phyloP scores from a whole-genome alignment of 64 coral and sea anemone species.

The Astreopora myriophthalma region DNA sequence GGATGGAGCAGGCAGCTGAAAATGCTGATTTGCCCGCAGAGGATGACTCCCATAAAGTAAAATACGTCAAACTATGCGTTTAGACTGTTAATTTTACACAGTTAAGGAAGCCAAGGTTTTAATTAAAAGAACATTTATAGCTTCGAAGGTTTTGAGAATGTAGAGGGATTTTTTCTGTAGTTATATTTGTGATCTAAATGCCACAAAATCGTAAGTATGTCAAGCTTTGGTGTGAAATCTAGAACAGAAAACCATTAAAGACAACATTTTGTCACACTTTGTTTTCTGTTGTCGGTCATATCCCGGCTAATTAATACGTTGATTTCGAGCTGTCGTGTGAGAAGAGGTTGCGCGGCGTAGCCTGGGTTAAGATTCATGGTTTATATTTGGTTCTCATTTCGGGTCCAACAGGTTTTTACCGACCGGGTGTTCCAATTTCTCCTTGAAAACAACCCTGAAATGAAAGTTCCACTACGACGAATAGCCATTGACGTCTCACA shows the following conservation, averaged over 20 bases:
- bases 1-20: not conserved
- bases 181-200: not conserved
- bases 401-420: no score
- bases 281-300: not conserved
- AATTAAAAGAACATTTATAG: not conserved
- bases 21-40: not conserved
- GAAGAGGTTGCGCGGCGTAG: no score
- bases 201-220: not conserved
- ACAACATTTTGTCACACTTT: not conserved
- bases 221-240: not conserved
- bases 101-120: not conserved
- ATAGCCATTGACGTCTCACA: no score
- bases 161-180: conserved; percentile 7
- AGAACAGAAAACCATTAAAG: not conserved
- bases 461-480: no score
- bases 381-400: no score
- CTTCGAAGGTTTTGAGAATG: not conserved
- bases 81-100: conserved; percentile 11
- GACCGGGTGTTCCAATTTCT: no score
- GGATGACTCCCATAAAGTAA: not conserved
- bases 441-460: no score
- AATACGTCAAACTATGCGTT: conserved; percentile 10
- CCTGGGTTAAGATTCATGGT: no score
- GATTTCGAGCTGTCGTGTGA: no score
- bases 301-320: no score